phyloP scores from a whole-genome alignment of 1,140 invertebrate species.

The Bombus pascuorum region DNA sequence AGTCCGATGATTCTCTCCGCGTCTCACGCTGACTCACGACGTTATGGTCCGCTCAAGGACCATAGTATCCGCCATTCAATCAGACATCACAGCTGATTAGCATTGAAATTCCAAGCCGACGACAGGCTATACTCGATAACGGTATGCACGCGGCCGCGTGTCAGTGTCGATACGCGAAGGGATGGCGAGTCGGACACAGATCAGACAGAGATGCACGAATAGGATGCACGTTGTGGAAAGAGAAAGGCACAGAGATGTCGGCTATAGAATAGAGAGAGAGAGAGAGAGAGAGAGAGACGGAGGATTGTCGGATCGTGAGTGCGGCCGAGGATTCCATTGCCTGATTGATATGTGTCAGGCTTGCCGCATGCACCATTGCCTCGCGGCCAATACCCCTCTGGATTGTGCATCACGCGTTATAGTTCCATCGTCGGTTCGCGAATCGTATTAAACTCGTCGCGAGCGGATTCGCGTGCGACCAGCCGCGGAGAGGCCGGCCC shows the following conservation, averaged over 20 bases:
- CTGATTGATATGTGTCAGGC: conserved; percentile 73
- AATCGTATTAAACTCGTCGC: conserved; percentile 61
- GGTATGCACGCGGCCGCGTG: conserved; percentile 36
- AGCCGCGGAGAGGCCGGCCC: background rate
- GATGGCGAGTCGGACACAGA: background rate
- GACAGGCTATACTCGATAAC: conserved; percentile 43
- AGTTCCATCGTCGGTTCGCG: conserved; percentile 48
- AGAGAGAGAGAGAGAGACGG: background rate
- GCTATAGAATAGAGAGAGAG: background rate
- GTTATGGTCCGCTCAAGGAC: conserved; percentile 29
- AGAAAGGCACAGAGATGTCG: background rate
- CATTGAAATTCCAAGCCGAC: conserved; percentile 54
- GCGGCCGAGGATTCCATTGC: conserved; percentile 63
- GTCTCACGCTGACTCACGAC: too few relatives aligned
- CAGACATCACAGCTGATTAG: conserved; percentile 52
- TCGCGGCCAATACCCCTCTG: conserved; percentile 64
- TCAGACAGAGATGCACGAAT: conserved; percentile 11
- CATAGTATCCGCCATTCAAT: conserved; percentile 44
- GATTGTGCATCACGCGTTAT: conserved; percentile 63
- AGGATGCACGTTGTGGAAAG: too few relatives aligned
- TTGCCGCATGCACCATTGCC: conserved; percentile 69
- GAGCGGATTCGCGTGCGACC: conserved; percentile 42
- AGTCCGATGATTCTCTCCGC: too few relatives aligned
- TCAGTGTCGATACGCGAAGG: conserved; percentile 25
- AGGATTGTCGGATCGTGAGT: conserved; percentile 50